Base-by-base conservation (phyloP, 1,140 invertebrate species). In the Camponotus floridanus region DNA sequence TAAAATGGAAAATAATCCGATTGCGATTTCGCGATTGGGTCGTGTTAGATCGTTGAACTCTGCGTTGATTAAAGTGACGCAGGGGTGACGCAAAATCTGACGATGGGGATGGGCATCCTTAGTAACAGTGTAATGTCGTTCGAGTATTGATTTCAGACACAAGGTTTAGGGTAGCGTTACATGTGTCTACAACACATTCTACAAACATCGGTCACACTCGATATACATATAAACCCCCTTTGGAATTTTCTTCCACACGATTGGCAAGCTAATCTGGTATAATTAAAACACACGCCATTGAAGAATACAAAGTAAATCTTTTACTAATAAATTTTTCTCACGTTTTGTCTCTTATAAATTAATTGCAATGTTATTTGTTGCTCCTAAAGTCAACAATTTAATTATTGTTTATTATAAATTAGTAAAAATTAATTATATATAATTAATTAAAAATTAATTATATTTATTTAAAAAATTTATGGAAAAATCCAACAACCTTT, bases 111-210 rank as follows among this genome's bases (percentile, higher is more conserved):
- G 88, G 83, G 91, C 91, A 92, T 90, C 91, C 91, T 92, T 92
- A 92, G 88, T 91, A 92, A 92, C 90, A 87, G 89, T 92, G 86
- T 92, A 92, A 92, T 86, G 86, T 86, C 79, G 73, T 90, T 91
- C 87, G 86, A 91, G 91, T 92, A 92, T 92, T 92, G 91, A 92
- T 92, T 92, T 92, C 91, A 88, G 71, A 79, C 74, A 61, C 61
- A 68, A 78, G 84, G 73, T 90, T 91, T 91, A 90, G 88, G 81
- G 76, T 87, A 88, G 90, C 73, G 87, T 91, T 90, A 91, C 90
- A 91, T 76, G 79, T 79, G 76, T 88, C 79, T 91, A 86, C 79
- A 70, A 83, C 51, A 48, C 86, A 55, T 88, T 67, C 89, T 88
- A 62, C 88, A 88, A 91, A 91, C 90, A 91, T 90, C 64, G 76